Evolutionary conservation across 2,888 invertebrate genomes (phyloP).

Genomic region (Ecdyonurus torrentis): DNA sequence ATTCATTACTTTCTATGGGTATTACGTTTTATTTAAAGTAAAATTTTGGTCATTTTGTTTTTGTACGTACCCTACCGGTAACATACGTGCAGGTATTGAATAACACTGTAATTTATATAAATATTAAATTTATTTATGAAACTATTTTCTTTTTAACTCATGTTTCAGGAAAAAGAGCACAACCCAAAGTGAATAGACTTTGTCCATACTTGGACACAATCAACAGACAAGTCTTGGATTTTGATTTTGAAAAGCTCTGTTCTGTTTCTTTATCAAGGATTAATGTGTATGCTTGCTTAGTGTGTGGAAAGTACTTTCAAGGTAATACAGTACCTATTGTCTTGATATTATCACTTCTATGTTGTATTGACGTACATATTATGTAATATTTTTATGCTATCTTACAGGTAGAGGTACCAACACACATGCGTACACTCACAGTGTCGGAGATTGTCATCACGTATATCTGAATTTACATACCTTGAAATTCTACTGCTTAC

Average conservation of each 20-base stretch:
- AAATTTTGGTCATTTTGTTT: too few relatives aligned
- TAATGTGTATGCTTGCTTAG: slow-evolving; percentile 97
- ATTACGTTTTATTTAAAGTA: too few relatives aligned
- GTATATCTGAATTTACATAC: slow-evolving; percentile 95
- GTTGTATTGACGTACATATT: slow-evolving; percentile 2
- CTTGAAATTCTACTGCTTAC: slow-evolving; percentile 93
- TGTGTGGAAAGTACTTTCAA: slow-evolving; percentile 97
- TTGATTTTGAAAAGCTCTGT: slow-evolving; percentile 98
- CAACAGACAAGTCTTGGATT: slow-evolving; percentile 89
- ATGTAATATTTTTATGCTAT: too few relatives aligned
- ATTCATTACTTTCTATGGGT: too few relatives aligned
- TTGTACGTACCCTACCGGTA: too few relatives aligned
- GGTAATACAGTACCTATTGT: slow-evolving; percentile 22
- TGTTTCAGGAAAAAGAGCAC: not conserved
- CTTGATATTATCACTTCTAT: not conserved
- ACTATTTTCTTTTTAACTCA: not conserved
- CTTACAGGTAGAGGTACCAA: slow-evolving; percentile 89
- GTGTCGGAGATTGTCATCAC: slow-evolving; percentile 94
- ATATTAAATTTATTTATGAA: too few relatives aligned
- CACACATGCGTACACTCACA: slow-evolving; percentile 98
- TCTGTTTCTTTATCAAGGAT: slow-evolving; percentile 95
- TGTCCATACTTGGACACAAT: slow-evolving; percentile 98
- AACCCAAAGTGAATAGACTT: slow-evolving; percentile 28
- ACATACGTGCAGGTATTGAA: too few relatives aligned
- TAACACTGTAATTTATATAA: too few relatives aligned